Base-by-base conservation (phyloP, 2,113 vertebrate species). In the Ailurus styani region DNA sequence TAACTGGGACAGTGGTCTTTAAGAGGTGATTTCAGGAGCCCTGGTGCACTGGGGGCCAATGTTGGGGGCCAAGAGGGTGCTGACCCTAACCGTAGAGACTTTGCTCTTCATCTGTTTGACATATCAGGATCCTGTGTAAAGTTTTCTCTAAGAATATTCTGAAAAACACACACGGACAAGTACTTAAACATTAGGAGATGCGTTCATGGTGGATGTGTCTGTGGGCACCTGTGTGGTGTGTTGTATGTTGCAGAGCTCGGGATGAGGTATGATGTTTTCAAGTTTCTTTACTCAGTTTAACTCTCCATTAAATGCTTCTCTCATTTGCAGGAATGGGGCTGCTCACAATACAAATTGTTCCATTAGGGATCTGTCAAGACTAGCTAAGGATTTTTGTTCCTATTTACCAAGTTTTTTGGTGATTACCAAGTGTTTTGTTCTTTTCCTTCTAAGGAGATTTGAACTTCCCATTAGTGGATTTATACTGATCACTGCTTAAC, bases 381-480 rank as follows among this genome's bases (percentile, higher is more conserved):
- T 1, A 96, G 95, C 89, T 21, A 87, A 79, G 70, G 93, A 50
- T 94, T 98, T 98, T 95, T 79, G 29, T 96, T 96, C 27, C 34
- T 83, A 81, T 64, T 98, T 96, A 84, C 52, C 97, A 83, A 95
- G 45, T 0, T 95, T 98, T 95, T 75, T 45, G 54, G 52, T 66
- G 27, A 95, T 54, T 95, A n/a, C 20, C 27, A 1, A 6, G 66
- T 95, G 9, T 96, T 98, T 98, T 97, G 29, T 84, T 97, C 40
- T 96, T 97, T 98, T 92, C 78, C 3, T 88, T 95, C 68, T 86
- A 68, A 97, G 82, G 57, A 93, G 60, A 62, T 68, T 66, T 90
- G 50, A 55, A 34, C 72, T 21, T 88, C 7, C 37, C 85, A 77
- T 97, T 93, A 96, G 47, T 77, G 54, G 45, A 57, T 86, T 88